Conservation (phyloP, 2,113 vertebrate species). For the Furnarius figulus region DNA sequence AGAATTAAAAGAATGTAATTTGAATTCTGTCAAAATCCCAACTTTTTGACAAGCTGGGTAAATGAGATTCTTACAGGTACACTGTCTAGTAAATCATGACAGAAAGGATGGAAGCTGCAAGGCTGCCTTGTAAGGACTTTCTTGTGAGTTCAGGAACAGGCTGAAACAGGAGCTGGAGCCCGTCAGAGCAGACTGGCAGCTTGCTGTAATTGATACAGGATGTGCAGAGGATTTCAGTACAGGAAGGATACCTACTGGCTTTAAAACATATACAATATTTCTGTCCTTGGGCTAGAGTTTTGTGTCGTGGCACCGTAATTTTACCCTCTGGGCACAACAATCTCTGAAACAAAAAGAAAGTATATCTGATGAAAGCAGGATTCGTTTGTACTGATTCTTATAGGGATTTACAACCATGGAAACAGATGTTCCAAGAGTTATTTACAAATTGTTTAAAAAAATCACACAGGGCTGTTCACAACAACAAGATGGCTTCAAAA, state of each 20-base stretch:
- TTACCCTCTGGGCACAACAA: not conserved
- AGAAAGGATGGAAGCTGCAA: not conserved
- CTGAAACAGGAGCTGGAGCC: not conserved
- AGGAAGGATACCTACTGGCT: not conserved
- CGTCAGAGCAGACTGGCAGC: constrained; percentile 1
- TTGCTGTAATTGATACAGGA: not conserved
- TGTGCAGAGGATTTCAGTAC: not conserved
- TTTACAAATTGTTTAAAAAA: not conserved
- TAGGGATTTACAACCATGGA: not conserved
- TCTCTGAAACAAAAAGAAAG: not conserved
- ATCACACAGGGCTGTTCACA: not conserved
- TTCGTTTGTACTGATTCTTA: not conserved
- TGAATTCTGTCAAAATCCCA: not conserved
- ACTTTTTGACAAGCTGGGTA: not conserved
- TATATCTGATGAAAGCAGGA: not conserved
- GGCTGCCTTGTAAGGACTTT: not conserved
- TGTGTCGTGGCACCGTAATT: not conserved
- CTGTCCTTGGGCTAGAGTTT: not conserved
- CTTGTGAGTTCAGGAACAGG: not conserved
- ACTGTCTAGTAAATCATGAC: not conserved
- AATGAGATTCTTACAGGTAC: not conserved
- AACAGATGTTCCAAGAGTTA: not conserved
- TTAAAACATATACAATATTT: not conserved
- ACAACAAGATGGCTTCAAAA: not conserved
- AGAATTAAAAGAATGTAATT: not conserved